Evolutionary conservation across 2,113 vertebrate species (phyloP).

Genomic region (Salvelinus sp.): DNA sequence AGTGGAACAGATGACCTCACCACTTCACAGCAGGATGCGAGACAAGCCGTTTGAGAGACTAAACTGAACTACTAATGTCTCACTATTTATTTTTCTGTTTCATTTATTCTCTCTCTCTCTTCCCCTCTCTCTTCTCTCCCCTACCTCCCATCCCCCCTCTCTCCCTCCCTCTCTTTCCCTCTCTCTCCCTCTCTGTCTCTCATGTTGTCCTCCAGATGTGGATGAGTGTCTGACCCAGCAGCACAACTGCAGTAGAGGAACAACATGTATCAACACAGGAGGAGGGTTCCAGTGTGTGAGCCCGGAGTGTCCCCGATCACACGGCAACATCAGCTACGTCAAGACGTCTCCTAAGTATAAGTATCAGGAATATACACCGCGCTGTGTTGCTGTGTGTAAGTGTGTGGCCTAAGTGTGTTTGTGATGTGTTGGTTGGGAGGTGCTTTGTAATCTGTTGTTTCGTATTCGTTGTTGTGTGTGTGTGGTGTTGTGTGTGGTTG

Average conservation of each 20-base stretch:
- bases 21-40: slow-evolving; percentile 49
- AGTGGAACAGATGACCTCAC: slow-evolving; percentile 66
- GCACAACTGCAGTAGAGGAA: slow-evolving; percentile 84
- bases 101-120: neutral
- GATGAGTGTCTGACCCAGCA: slow-evolving; percentile 87
- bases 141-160: neutral
- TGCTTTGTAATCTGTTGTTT: too few relatives aligned
- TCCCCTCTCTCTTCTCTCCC: neutral
- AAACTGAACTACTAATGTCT: slow-evolving; percentile 53
- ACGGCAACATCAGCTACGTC: slow-evolving; percentile 86
- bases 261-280: slow-evolving; percentile 87
- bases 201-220: slow-evolving; percentile 82
- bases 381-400: too few relatives aligned
- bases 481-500: too few relatives aligned
- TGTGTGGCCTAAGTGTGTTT: too few relatives aligned
- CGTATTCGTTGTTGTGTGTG: too few relatives aligned
- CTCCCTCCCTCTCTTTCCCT: neutral
- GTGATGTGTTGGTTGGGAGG: too few relatives aligned
- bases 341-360: slow-evolving; percentile 91
- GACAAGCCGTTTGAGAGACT: slow-evolving; percentile 52
- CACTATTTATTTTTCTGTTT: too few relatives aligned
- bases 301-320: slow-evolving; percentile 82
- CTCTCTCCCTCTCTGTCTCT: slow-evolving; percentile 2
- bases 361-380: too few relatives aligned
- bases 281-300: slow-evolving; percentile 89